Evolutionary conservation across 2,113 vertebrate genomes (phyloP).

Genomic region (Lonchura striata): DNA sequence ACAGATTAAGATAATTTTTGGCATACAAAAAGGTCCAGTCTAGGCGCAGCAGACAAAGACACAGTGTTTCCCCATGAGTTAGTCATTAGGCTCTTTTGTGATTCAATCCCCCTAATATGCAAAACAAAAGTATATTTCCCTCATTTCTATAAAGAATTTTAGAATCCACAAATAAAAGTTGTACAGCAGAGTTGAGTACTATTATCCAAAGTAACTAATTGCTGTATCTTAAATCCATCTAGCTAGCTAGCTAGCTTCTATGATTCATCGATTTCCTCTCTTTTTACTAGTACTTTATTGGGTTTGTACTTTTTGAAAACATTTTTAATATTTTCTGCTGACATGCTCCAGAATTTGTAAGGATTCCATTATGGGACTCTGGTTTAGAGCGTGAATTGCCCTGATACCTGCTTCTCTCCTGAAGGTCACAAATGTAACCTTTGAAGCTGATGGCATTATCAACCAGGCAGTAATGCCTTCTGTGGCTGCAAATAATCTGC

Average conservation of each 20-base stretch:
- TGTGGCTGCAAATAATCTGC: not conserved
- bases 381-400: not conserved
- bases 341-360: not conserved
- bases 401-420: not conserved
- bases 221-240: not conserved
- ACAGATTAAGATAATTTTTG: slow-evolving; percentile 4
- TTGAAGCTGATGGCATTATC: not conserved
- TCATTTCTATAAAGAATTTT: not conserved
- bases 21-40: not conserved
- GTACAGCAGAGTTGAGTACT: not conserved
- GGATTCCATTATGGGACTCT: not conserved
- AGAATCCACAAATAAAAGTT: not conserved
- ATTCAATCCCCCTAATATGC: not conserved
- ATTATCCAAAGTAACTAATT: not conserved
- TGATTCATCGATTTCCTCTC: not conserved
- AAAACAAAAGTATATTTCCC: not conserved
- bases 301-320: not conserved
- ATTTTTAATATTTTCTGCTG: not conserved
- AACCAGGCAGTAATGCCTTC: not conserved
- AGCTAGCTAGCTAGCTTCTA: not conserved
- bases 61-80: not conserved
- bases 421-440: not conserved
- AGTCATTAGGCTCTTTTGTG: not conserved
- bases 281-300: not conserved
- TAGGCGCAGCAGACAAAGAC: not conserved